phyloP scores from a whole-genome alignment of 2,888 invertebrate genomes.

The Tetranychus truncatus region DNA sequence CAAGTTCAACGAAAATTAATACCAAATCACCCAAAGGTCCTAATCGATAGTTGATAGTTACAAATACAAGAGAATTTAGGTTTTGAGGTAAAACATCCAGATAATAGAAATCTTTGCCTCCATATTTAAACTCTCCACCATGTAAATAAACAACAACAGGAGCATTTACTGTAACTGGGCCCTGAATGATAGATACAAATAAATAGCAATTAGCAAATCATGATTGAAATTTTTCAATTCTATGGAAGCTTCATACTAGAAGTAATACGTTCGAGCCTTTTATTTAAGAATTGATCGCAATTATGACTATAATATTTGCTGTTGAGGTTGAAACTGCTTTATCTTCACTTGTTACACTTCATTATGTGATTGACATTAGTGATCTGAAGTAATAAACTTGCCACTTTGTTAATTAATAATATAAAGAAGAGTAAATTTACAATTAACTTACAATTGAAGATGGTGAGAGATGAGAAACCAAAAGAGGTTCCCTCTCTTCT shows the following conservation, averaged over 20 bases:
- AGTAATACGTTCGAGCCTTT: too few species aligned
- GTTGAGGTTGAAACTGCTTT: too few species aligned
- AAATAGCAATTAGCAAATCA: not conserved
- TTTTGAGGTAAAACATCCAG: slow-evolving; percentile 32
- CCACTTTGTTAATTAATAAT: not conserved
- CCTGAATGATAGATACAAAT: not conserved
- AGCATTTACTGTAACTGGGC: not conserved
- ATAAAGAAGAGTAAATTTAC: not conserved
- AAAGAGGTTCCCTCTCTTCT: too few species aligned
- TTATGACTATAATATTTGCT: not conserved
- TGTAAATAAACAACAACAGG: slow-evolving; percentile 46
- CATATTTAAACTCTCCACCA: slow-evolving; percentile 32
- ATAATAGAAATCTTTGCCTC: slow-evolving; percentile 21
- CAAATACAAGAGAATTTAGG: slow-evolving; percentile 35
- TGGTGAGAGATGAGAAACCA: too few species aligned
- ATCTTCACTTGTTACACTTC: too few species aligned
- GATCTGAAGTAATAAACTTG: too few species aligned
- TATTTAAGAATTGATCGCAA: too few species aligned
- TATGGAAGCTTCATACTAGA: too few species aligned
- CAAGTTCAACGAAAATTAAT: not conserved
- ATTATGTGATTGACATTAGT: too few species aligned
- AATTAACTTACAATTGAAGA: too few species aligned
- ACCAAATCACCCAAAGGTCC: slow-evolving; percentile 30
- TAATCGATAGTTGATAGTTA: slow-evolving; percentile 36
- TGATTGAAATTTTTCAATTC: not conserved